A percentile compares a stretch with the other conserved stretches of the same genome.
Conservation (phyloP, 64 coral and sea anemone species). For the Stichodactyla mertensii region DNA sequence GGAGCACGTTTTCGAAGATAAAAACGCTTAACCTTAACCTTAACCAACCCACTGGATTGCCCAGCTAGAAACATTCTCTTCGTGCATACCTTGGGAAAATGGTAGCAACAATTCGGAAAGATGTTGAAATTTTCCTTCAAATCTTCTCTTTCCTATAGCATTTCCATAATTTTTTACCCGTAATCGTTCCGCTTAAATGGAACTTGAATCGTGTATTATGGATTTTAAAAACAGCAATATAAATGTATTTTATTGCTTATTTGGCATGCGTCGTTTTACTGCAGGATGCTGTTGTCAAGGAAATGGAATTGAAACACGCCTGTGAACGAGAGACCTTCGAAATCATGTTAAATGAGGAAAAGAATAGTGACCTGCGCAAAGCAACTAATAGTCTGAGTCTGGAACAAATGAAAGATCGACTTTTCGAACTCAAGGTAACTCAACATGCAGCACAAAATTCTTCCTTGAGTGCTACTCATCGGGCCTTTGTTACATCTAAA, state of each 20-base stretch:
- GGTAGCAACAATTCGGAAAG: no score
- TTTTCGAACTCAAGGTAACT: constrained; percentile 79
- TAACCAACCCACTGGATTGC: no score
- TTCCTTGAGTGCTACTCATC: neutral
- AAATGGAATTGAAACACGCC: constrained; percentile 84
- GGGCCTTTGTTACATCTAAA: no score
- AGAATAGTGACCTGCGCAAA: constrained; percentile 51
- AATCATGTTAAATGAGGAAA: constrained; percentile 70
- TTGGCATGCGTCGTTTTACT: neutral
- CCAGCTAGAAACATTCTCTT: no score
- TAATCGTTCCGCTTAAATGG: neutral
- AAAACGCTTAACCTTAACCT: no score
- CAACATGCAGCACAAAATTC: neutral
- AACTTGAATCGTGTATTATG: neutral
- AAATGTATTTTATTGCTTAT: neutral
- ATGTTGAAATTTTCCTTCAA: no score
- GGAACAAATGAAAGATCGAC: constrained; percentile 64
- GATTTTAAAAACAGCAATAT: neutral
- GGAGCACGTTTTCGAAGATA: no score
- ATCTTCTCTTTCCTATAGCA: no score
- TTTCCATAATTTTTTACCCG: no score
- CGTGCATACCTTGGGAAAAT: no score
- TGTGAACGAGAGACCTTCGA: constrained; percentile 85
- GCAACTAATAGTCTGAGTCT: constrained; percentile 44
- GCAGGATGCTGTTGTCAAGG: constrained; percentile 95